Conservation (phyloP, 2,888 invertebrate species). For the Eupithecia pulchellata region DNA sequence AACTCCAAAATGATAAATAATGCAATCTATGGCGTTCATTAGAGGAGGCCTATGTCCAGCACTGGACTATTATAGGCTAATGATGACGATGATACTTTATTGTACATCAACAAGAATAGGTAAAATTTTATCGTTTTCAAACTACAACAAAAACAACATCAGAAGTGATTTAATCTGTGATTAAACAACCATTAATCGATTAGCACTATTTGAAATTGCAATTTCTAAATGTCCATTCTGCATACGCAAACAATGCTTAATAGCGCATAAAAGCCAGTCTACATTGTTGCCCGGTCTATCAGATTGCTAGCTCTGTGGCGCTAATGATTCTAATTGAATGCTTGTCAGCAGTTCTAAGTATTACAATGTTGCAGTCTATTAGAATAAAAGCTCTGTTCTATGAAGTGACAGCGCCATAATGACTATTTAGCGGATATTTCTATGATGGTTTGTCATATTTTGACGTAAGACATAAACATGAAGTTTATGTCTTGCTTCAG, state of each 20-base stretch:
- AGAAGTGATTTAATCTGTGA: not conserved
- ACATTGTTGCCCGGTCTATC: constrained; percentile 4
- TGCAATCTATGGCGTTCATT: too few relatives aligned
- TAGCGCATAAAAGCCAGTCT: constrained; percentile 8
- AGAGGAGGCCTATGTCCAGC: too few relatives aligned
- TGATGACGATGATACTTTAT: too few relatives aligned
- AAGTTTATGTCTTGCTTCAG: too few relatives aligned
- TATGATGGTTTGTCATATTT: not conserved
- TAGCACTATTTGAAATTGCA: constrained; percentile 2
- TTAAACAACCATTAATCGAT: not conserved
- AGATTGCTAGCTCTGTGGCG: constrained; percentile 39
- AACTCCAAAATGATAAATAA: too few relatives aligned
- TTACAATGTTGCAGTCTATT: not conserved
- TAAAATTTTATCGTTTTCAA: not conserved
- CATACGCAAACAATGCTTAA: constrained; percentile 12
- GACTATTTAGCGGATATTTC: not conserved
- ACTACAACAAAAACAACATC: not conserved
- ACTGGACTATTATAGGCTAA: too few relatives aligned
- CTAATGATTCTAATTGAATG: constrained; percentile 14
- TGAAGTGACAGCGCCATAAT: not conserved
- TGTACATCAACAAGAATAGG: too few relatives aligned
- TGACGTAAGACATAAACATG: not conserved
- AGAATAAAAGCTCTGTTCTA: constrained; percentile 2
- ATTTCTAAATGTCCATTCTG: constrained; percentile 3
- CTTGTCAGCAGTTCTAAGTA: constrained; percentile 5